phyloP scores from a whole-genome alignment of 2,797 vertebrate genomes.

The Euphonia xanthogaster region DNA sequence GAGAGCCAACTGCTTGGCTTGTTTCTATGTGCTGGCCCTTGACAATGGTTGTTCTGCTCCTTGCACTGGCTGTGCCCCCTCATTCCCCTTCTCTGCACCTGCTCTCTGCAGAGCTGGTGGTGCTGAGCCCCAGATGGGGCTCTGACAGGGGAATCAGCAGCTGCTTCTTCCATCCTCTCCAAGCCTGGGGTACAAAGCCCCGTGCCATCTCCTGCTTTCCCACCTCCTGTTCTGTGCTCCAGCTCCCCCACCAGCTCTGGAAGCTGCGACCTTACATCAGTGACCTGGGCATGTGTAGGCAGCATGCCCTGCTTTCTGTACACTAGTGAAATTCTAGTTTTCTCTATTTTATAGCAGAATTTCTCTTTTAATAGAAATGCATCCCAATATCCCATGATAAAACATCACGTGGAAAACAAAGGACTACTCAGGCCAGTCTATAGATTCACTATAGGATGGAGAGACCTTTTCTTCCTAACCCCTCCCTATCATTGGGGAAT shows the following conservation, averaged over 20 bases:
- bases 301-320: not conserved
- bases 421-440: not conserved
- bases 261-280: not conserved
- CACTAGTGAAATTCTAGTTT: not conserved
- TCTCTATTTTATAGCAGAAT: not conserved
- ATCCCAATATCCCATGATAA: not conserved
- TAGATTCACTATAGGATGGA: not conserved
- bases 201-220: not conserved
- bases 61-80: not conserved
- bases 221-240: fast-evolving
- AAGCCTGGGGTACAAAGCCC: not conserved
- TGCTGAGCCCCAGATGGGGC: not conserved
- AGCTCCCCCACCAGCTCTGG: not conserved
- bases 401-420: not conserved
- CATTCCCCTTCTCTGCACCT: not conserved
- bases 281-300: not conserved
- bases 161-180: not conserved
- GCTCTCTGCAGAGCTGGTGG: not conserved
- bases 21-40: not conserved
- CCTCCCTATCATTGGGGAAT: not conserved
- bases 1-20: not conserved
- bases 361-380: not conserved
- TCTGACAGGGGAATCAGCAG: not conserved
- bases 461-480: not conserved
- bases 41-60: fast-evolving